phyloP scores from a whole-genome alignment of 2,113 vertebrate species.

The Columba janthina region DNA sequence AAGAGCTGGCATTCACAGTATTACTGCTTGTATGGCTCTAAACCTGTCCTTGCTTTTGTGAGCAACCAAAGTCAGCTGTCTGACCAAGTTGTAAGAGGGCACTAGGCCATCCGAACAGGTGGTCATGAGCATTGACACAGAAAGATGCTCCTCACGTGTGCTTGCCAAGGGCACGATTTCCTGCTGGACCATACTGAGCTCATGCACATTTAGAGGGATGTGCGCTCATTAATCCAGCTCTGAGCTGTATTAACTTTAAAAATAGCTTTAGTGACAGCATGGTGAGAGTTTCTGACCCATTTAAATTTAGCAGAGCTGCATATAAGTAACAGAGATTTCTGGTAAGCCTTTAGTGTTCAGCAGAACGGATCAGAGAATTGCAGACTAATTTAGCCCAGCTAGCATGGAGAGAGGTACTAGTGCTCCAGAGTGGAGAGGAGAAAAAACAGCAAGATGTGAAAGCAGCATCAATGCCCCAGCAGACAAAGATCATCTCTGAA shows the following conservation, averaged over 20 bases:
- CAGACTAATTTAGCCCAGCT: neutral
- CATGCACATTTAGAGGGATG: constrained; percentile 8
- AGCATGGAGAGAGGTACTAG: neutral
- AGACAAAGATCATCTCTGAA: neutral
- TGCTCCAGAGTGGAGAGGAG: neutral
- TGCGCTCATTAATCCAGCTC: constrained; percentile 43
- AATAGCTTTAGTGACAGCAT: constrained; percentile 60
- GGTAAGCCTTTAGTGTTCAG: neutral
- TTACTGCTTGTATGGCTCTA: neutral
- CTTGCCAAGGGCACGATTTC: neutral
- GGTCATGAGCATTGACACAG: constrained; percentile 20
- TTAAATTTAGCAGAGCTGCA: constrained; percentile 48
- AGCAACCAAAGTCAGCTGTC: neutral
- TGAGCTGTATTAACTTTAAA: constrained; percentile 67
- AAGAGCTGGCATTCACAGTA: neutral
- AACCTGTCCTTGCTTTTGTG: neutral
- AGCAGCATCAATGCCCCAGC: neutral
- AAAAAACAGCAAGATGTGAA: neutral
- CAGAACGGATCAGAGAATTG: neutral
- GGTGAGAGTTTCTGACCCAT: constrained; percentile 61
- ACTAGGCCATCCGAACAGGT: constrained; percentile 57
- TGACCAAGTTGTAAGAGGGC: neutral
- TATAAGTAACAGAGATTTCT: constrained; percentile 19
- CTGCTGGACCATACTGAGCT: constrained; percentile 23
- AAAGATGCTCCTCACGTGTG: constrained; percentile 30